These are phyloP conservation scores for Caenorhabditis angaria DNA, from an alignment of 2,888 invertebrate genomes.

Conservation along the genomic window DNA sequence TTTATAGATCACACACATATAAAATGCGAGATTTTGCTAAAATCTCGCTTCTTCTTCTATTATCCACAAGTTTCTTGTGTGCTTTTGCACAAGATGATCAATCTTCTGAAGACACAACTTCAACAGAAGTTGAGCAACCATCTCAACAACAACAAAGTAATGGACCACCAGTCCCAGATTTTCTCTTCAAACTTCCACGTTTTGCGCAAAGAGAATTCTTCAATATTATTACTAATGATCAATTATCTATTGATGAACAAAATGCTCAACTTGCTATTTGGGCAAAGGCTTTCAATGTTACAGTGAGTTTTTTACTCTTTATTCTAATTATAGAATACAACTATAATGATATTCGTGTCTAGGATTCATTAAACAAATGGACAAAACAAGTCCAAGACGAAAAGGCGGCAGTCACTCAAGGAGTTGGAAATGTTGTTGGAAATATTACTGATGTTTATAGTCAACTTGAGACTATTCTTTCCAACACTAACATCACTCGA, in stretches of 20 bases:
- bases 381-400: constrained; percentile 28
- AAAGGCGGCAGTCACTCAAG: constrained; percentile 18
- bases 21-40: neutral
- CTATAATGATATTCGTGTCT: neutral
- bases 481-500: constrained; percentile 20
- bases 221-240: constrained; percentile 33
- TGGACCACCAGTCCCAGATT: constrained; percentile 25
- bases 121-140: neutral
- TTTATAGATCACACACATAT: neutral
- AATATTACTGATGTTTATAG: constrained; percentile 31
- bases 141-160: constrained; percentile 7
- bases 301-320: constrained; percentile 12
- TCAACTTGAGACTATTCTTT: constrained; percentile 27
- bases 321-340: neutral
- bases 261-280: constrained; percentile 29
- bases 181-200: constrained; percentile 24
- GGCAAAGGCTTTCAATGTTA: constrained; percentile 38
- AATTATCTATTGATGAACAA: constrained; percentile 21
- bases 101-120: neutral
- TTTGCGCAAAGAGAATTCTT: constrained; percentile 35
- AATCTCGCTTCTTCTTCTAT: neutral
- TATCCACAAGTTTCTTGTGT: neutral
- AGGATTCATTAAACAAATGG: constrained; percentile 36
- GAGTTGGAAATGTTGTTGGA: constrained; percentile 28
- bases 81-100: neutral